Evolutionary conservation across 2,797 vertebrate genomes (phyloP).

Genomic region (Orientallactaga sibirica): DNA sequence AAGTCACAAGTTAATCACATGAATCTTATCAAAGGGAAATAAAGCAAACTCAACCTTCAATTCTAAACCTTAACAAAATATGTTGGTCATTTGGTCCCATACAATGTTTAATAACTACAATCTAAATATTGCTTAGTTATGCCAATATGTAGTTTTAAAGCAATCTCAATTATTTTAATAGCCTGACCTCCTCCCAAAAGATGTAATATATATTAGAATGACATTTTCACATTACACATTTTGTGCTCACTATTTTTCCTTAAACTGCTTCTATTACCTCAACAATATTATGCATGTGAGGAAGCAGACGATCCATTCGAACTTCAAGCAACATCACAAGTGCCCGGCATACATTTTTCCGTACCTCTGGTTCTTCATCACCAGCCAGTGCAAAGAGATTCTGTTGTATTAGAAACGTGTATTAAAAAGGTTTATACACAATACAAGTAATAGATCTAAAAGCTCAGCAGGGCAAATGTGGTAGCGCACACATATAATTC

Average conservation of each 20-base stretch:
- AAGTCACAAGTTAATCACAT: background rate
- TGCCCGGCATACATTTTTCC: constrained; percentile 94
- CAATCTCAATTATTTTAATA: background rate
- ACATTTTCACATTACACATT: background rate
- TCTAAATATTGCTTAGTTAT: constrained; percentile 7
- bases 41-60: constrained; percentile 17
- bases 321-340: constrained; percentile 94
- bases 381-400: constrained; percentile 93
- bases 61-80: constrained; percentile 18
- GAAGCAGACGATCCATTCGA: constrained; percentile 93
- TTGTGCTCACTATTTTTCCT: background rate
- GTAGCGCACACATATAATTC: too few species aligned
- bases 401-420: constrained; percentile 83
- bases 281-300: constrained; percentile 94
- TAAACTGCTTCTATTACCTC: constrained; percentile 87
- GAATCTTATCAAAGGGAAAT: background rate
- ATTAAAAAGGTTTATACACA: constrained; percentile 8
- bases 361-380: constrained; percentile 93
- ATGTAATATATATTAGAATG: background rate
- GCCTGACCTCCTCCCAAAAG: background rate
- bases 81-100: background rate
- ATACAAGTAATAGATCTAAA: background rate
- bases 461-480: background rate
- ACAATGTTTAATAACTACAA: constrained; percentile 3
- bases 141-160: background rate